Evolutionary conservation across 2,797 vertebrate genomes (phyloP).

Genomic region (Apodemus agrarius): DNA sequence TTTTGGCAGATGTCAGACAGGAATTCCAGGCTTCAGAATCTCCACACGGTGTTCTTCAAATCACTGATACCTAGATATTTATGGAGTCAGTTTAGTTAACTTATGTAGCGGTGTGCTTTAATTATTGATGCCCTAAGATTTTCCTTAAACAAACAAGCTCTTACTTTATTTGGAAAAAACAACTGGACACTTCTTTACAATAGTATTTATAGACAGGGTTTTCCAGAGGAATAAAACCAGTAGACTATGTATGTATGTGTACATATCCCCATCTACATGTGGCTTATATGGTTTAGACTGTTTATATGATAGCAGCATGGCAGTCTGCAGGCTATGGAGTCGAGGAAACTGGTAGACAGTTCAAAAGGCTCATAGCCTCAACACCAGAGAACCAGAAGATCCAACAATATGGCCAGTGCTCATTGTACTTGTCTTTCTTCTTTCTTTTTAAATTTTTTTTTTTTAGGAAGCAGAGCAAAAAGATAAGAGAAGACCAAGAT

Average conservation of each 20-base stretch:
- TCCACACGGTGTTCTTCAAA: not conserved
- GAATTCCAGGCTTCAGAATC: not conserved
- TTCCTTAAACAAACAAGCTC: not conserved
- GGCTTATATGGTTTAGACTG: not conserved
- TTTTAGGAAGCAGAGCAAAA: not conserved
- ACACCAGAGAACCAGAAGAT: not conserved
- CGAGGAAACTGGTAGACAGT: not conserved
- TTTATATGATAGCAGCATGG: not conserved
- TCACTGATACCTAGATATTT: not conserved
- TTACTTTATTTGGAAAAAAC: conserved; percentile 1
- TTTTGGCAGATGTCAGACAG: not conserved
- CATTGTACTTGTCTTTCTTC: not conserved
- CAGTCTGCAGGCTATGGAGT: not conserved
- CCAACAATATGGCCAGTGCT: not conserved
- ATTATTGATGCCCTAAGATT: conserved; percentile 32
- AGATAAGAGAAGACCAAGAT: not conserved
- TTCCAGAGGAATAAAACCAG: not conserved
- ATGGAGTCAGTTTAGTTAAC: not conserved
- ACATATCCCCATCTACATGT: not conserved
- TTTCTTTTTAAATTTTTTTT: not conserved
- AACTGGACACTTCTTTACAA: not conserved
- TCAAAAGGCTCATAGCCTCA: not conserved
- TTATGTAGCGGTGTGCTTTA: not conserved
- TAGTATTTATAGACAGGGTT: not conserved
- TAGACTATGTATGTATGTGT: not conserved